phyloP scores from a whole-genome alignment of 2,113 vertebrate species.

The Cygnus atratus region DNA sequence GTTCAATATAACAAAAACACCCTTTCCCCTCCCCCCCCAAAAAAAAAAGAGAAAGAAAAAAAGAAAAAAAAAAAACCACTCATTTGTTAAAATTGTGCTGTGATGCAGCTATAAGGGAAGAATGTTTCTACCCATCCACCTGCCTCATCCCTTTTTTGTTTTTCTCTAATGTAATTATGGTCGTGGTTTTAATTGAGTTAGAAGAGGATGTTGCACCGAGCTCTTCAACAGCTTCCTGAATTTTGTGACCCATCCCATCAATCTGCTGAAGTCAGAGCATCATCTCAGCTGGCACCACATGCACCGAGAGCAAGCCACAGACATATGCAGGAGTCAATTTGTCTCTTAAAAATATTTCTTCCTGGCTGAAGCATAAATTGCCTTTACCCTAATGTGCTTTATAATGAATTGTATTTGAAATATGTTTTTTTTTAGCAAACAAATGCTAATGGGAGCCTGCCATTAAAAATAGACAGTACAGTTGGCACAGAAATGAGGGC shows the following conservation, averaged over 20 bases:
- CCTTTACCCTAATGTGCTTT: slow-evolving; percentile 32
- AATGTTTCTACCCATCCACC: background rate
- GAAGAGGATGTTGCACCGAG: background rate
- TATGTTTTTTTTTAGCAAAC: slow-evolving; percentile 74
- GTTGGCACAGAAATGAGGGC: slow-evolving; percentile 14
- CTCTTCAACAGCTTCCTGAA: slow-evolving; percentile 18
- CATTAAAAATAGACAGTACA: slow-evolving; percentile 71
- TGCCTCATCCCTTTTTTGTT: background rate
- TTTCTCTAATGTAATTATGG: background rate
- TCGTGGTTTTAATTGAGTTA: slow-evolving; percentile 15
- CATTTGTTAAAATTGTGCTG: background rate
- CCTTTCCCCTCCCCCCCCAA: no score
- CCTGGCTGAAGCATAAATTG: slow-evolving; percentile 64
- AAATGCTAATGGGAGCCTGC: slow-evolving; percentile 59
- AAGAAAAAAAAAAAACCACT: background rate
- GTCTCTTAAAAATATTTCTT: slow-evolving; percentile 67
- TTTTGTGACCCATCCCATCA: slow-evolving; percentile 16
- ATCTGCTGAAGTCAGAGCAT: background rate
- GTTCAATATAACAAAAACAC: background rate
- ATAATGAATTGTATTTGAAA: slow-evolving; percentile 70
- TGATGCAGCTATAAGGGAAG: background rate
- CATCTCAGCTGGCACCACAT: background rate
- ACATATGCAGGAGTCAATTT: slow-evolving; percentile 61
- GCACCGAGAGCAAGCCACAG: background rate
- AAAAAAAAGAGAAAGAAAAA: background rate